Evolutionary conservation across 2,797 vertebrate genomes (phyloP).

Genomic region (Halcyon leucocephala): DNA sequence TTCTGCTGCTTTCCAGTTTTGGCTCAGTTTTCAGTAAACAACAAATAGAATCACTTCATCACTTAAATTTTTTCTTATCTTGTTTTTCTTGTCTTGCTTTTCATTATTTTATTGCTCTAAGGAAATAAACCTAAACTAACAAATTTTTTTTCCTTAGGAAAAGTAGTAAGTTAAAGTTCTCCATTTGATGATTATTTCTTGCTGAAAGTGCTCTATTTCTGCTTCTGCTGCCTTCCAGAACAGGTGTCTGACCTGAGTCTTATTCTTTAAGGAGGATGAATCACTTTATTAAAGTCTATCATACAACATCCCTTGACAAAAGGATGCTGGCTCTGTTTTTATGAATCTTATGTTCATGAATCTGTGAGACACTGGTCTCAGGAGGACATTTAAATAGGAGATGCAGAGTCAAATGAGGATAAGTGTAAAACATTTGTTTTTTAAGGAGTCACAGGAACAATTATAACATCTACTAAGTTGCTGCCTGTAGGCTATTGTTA

Average conservation of each 20-base stretch:
- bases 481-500: neutral
- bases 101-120: neutral
- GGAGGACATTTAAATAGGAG: neutral
- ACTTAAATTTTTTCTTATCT: neutral
- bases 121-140: neutral
- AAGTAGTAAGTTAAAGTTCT: neutral
- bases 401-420: neutral
- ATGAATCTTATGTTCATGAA: neutral
- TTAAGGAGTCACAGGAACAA: neutral
- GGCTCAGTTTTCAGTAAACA: neutral
- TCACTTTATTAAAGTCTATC: neutral
- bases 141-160: neutral
- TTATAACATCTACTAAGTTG: neutral
- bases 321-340: neutral
- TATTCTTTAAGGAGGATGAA: neutral
- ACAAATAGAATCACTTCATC: neutral
- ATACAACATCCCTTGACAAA: neutral
- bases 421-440: neutral
- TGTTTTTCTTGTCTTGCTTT: neutral
- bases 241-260: neutral
- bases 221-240: neutral
- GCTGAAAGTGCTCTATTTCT: neutral
- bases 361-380: neutral
- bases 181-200: neutral
- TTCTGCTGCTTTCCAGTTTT: neutral